Percentiles rank a stretch among this genome's conserved stretches.
These are phyloP conservation scores for Abramis brama DNA, from an alignment of 2,113 vertebrate species.

Conservation along the genomic window DNA sequence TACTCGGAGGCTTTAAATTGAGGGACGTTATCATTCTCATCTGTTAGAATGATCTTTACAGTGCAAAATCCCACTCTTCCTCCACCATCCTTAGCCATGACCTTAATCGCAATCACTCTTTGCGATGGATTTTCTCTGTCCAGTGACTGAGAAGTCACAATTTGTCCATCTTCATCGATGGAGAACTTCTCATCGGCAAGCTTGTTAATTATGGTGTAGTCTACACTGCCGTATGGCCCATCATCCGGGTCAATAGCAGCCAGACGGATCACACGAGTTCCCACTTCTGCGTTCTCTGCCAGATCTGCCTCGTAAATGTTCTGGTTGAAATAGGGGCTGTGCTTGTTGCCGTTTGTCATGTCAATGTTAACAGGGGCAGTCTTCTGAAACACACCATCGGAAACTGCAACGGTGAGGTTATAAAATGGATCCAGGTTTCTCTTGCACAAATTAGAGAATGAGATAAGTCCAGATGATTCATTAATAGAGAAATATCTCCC, in stretches of 20 bases:
- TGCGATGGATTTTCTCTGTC: slow-evolving; percentile 94
- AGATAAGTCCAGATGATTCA: slow-evolving; percentile 91
- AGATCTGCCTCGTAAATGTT: slow-evolving; percentile 91
- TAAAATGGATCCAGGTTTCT: slow-evolving; percentile 87
- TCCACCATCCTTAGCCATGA: slow-evolving; percentile 95
- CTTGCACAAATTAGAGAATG: slow-evolving; percentile 90
- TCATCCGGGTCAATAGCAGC: slow-evolving; percentile 89
- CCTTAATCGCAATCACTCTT: slow-evolving; percentile 91
- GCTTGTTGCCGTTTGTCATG: slow-evolving; percentile 89
- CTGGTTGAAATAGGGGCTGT: slow-evolving; percentile 88
- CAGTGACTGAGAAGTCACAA: slow-evolving; percentile 86
- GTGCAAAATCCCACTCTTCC: slow-evolving; percentile 95
- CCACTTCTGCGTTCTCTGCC: slow-evolving; percentile 90
- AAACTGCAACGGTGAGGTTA: slow-evolving; percentile 88
- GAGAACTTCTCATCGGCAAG: slow-evolving; percentile 91
- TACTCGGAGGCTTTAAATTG: slow-evolving; percentile 91
- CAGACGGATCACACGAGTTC: slow-evolving; percentile 92
- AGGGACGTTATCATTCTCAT: slow-evolving; percentile 95
- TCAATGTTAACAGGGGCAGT: slow-evolving; percentile 92
- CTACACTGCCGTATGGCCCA: slow-evolving; percentile 88
- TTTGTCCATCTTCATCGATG: slow-evolving; percentile 83
- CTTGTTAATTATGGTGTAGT: slow-evolving; percentile 97
- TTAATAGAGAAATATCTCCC: slow-evolving; percentile 92
- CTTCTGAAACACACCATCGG: slow-evolving; percentile 92
- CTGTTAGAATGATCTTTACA: slow-evolving; percentile 94